A percentile compares a stretch with the other conserved stretches of the same genome.
Conservation (phyloP, 2,888 invertebrate species). For the Tetrapedia diversipes region DNA sequence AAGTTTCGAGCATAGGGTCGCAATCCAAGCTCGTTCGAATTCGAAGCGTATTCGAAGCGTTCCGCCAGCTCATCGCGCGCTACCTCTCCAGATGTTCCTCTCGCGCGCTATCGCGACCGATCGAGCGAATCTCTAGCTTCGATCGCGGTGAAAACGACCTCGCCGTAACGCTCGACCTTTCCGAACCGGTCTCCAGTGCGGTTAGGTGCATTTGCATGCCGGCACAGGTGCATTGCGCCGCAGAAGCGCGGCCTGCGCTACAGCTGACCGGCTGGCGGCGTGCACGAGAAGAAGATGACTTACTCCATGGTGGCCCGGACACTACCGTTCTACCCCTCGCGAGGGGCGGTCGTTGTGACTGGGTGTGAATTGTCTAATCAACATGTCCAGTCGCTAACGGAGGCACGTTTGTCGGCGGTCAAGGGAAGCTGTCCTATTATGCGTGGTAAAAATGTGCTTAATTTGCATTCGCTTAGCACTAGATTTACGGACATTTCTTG, state of each 20-base stretch:
- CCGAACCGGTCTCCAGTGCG: constrained; percentile 65
- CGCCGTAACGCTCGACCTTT: constrained; percentile 70
- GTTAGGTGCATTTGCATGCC: constrained; percentile 57
- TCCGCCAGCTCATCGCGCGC: too few species aligned
- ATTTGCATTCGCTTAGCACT: too few species aligned
- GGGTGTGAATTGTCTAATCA: constrained; percentile 19
- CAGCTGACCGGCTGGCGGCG: constrained; percentile 13
- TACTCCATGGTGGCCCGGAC: not conserved
- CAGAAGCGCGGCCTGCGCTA: constrained; percentile 1
- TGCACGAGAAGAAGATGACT: not conserved
- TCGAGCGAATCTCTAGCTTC: constrained; percentile 47
- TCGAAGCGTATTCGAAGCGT: too few species aligned
- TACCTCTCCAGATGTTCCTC: not conserved
- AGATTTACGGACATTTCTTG: too few species aligned
- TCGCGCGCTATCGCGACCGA: constrained; percentile 13
- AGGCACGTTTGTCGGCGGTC: constrained; percentile 38
- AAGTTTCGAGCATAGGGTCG: too few species aligned
- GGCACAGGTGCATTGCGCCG: constrained; percentile 63
- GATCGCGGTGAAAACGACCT: constrained; percentile 67
- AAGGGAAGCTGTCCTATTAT: constrained; percentile 49
- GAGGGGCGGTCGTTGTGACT: constrained; percentile 1
- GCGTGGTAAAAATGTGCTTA: too few species aligned
- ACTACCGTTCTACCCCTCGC: not conserved
- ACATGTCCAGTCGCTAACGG: constrained; percentile 21
- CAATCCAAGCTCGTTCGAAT: too few species aligned